A percentile compares a stretch with the other conserved stretches of the same genome.
These are phyloP conservation scores for Cantharis rustica DNA, from an alignment of 2,888 invertebrate species.

Conservation along the genomic window DNA sequence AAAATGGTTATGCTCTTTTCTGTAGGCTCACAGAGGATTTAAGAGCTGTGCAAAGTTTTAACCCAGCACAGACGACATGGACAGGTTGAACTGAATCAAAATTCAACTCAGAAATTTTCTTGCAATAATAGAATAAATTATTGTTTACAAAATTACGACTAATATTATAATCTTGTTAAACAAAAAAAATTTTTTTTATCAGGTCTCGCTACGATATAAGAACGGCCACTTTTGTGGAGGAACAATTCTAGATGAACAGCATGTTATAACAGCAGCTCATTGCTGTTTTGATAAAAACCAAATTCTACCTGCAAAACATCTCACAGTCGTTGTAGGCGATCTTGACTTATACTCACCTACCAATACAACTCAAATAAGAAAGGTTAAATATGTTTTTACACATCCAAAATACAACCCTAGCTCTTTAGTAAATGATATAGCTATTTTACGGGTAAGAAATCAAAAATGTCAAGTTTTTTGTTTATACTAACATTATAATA, in stretches of 20 bases:
- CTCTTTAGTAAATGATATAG: conserved; percentile 39
- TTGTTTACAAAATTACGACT: too few species aligned
- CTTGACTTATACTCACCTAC: conserved; percentile 28
- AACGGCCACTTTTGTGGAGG: conserved; percentile 38
- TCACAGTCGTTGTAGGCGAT: conserved; percentile 39
- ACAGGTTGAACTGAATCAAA: too few species aligned
- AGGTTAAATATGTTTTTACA: conserved; percentile 32
- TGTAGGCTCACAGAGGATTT: too few species aligned
- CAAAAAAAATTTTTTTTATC: conserved; percentile 7
- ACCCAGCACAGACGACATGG: too few species aligned
- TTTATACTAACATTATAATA: background rate
- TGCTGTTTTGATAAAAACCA: conserved; percentile 41
- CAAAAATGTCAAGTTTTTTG: background rate
- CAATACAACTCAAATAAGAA: conserved; percentile 26
- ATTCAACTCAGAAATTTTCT: too few species aligned
- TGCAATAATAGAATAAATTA: too few species aligned
- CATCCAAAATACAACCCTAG: conserved; percentile 36
- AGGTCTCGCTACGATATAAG: conserved; percentile 29
- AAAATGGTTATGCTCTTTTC: too few species aligned
- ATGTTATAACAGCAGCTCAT: conserved; percentile 42
- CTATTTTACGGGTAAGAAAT: conserved; percentile 36
- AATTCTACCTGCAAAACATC: conserved; percentile 33
- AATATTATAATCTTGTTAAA: too few species aligned
- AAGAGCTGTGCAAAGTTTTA: too few species aligned
- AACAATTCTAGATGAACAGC: conserved; percentile 33